Evolutionary conservation across 2,888 invertebrate species (phyloP), one percentile per base, ranked within the genome.

Genomic region (Sialis lutaria): DNA sequence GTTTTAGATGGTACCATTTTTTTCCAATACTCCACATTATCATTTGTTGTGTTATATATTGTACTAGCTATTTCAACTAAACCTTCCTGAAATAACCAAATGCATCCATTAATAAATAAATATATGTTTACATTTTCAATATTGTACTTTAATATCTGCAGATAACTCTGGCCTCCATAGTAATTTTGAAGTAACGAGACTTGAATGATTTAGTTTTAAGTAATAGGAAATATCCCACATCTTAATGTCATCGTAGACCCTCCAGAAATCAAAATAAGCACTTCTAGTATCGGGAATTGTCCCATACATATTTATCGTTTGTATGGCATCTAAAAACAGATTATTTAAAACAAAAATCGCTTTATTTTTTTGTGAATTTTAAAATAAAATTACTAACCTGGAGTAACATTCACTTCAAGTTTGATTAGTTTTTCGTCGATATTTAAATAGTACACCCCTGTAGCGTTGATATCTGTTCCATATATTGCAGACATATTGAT

Each of bases 191-290:
- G 85, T 85, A 9, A 90, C 69, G 1, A 89, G 68, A 35, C 87
- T 72, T 0, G 89, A 89, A 60, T 89, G 88, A 65, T 90, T 90
- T 53, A 90, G 73, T 31, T 81, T 75, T 42, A 88, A 67, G 61
- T 82, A 87, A 22, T 85, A 87, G 4, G 80, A 75, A 22, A 88
- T 65, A 62, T 89, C 89, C 4, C 81, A 77, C 40, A 87, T 75
- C 2, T 75, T 72, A 54, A 84, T 77, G 61, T 87, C 85, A 52
- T 87, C 85, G 57, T 82, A 88, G 55, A 85, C 78, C 37, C 88
- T 72, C 85, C 87, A 88, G 8, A 86, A 73, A 60, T 86, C 77
- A 53, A 88, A 74, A 51, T 74, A 72, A 0, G 79, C 82, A 52
- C 81, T 85, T 34, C 88, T 72, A 0, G 82, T 76, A 60, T 89